Evolutionary conservation across 1,140 invertebrate genomes (phyloP), one percentile per base, ranked within the genome.

Genomic region (Charaxes varanes): DNA sequence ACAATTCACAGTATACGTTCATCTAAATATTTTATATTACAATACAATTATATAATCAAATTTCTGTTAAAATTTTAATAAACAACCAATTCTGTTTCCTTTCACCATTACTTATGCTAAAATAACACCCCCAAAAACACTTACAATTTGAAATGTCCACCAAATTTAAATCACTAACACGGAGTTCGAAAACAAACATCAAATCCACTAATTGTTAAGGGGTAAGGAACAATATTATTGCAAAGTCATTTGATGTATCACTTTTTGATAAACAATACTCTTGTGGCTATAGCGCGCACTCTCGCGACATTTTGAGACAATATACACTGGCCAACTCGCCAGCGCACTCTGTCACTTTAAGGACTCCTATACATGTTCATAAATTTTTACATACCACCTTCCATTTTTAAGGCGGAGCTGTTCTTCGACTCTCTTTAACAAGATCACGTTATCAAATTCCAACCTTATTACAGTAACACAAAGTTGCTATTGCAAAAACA

Each of bases 381-480:
- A 70, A 83, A 83, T 83, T 83, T 82, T 83, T 83, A 83, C 79
- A 83, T 83, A 80, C 79, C 76, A 83, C 76, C 79, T 83, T 80
- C 79, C 79, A 83, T 83, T 83, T 83, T 83, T 83, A 80, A 83
- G 79, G 79, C 76, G 79, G 79, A 77, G 79, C 74, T 80, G 70
- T 64, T 70, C 61, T 73, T 76, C 58, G 54, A 48, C 54, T 60
- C 40, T 60, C 67, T 63, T 63, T 51, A 34, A 55, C 19, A 24
- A 27, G 30, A 43, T 0, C 2, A 4, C 2, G 14, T 30, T 49
- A 12, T 5, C 10, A 6, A 71, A 47, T 49, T 13, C 51, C 0
- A 57, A 62, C 55, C 21, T 33, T 73, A 66, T 19, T 0, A 0
- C 1, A 5, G 0, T 1, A 0, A 0, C 0, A 17, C 61, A 73